Percentiles rank a stretch among this genome's conserved stretches.
phyloP scores from a whole-genome alignment of 1,140 invertebrate species.

The Drosophila gunungcola region DNA sequence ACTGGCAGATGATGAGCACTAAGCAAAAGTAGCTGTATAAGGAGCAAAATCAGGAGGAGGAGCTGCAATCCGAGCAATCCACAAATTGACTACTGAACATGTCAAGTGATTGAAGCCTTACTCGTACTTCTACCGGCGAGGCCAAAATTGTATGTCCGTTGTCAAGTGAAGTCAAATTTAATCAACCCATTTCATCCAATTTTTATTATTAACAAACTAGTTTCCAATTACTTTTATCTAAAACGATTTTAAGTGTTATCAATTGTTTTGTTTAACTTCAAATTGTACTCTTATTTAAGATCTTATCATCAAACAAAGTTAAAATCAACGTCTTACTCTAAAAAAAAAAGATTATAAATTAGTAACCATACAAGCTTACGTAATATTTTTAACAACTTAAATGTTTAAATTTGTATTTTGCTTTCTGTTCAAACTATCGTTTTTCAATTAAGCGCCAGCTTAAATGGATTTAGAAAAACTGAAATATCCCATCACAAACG shows the following conservation, averaged over 20 bases:
- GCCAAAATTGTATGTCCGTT: conserved; percentile 3
- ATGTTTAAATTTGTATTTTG: no score
- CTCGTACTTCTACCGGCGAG: conserved; percentile 2
- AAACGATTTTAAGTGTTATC: no score
- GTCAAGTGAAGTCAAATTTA: conserved; percentile 24
- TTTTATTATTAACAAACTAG: conserved; percentile 1
- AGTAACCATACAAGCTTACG: no score
- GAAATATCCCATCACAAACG: conserved; percentile 19
- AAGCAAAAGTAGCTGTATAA: conserved; percentile 40
- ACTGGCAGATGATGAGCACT: conserved; percentile 26
- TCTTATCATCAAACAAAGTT: no score
- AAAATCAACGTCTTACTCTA: no score
- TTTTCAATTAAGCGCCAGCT: conserved; percentile 24
- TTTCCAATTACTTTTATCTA: no score
- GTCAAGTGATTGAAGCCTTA: conserved; percentile 44
- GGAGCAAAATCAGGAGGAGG: conserved; percentile 3
- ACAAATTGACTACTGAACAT: conserved; percentile 52
- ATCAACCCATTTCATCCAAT: conserved; percentile 8
- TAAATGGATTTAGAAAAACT: background rate
- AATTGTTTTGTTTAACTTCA: no score
- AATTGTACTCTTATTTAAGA: no score
- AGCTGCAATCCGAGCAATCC: conserved; percentile 30
- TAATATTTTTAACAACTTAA: no score
- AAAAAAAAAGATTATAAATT: no score
- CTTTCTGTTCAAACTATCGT: no score